phyloP scores from a whole-genome alignment of 1,140 invertebrate species.

The Pseudomyrmex cubaensis region DNA sequence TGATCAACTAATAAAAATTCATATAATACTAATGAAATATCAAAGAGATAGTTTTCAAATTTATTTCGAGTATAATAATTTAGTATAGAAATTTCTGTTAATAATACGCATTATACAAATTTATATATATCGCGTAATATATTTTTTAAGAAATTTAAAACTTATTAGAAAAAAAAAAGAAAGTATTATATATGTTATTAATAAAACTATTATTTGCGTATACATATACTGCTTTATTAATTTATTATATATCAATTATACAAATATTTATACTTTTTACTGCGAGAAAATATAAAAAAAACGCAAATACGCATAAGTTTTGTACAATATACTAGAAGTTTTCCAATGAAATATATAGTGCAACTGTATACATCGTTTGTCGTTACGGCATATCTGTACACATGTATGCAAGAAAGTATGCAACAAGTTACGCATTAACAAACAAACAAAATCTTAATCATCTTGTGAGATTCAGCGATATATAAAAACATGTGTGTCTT shows the following conservation, averaged over 20 bases:
- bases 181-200: conserved; percentile 52
- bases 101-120: background rate
- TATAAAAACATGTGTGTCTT: background rate
- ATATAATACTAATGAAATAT: conserved; percentile 33
- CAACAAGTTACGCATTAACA: conserved; percentile 23
- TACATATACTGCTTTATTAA: conserved; percentile 49
- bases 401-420: conserved; percentile 23
- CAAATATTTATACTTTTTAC: conserved; percentile 25
- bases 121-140: conserved; percentile 19
- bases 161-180: conserved; percentile 21
- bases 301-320: background rate
- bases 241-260: conserved; percentile 47
- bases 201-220: conserved; percentile 60
- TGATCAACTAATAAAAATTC: background rate
- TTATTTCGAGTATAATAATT: background rate
- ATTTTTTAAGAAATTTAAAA: conserved; percentile 47
- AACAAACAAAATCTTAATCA: background rate
- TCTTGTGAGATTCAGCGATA: conserved; percentile 2
- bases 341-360: background rate
- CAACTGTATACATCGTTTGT: conserved; percentile 5
- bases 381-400: conserved; percentile 6
- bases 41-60: conserved; percentile 28
- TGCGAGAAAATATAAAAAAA: background rate
- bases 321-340: background rate
- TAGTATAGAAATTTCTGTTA: conserved; percentile 23